Percentiles rank a stretch among this genome's conserved stretches.
Conservation (phyloP, 2,888 invertebrate species). For the Cosmia trapezina region DNA sequence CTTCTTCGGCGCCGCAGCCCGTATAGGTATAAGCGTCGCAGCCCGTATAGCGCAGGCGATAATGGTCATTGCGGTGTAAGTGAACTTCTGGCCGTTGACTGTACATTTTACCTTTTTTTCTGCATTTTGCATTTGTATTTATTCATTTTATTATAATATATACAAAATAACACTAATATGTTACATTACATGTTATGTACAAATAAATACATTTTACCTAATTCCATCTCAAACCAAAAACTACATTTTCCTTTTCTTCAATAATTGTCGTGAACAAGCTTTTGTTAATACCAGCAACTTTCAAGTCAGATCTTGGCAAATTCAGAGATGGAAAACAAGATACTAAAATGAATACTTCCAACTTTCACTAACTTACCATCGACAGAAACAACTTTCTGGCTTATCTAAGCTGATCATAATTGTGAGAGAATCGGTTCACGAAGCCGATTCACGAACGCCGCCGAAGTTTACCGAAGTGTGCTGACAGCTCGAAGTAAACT, state of each 20-base stretch:
- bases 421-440: slow-evolving; percentile 46
- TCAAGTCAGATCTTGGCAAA: slow-evolving; percentile 29
- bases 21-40: too few relatives aligned
- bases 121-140: too few relatives aligned
- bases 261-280: background rate
- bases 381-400: slow-evolving; percentile 33
- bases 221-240: background rate
- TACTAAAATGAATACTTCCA: slow-evolving; percentile 14
- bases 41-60: too few relatives aligned
- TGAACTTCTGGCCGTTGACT: too few relatives aligned
- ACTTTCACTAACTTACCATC: slow-evolving; percentile 10
- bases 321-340: slow-evolving; percentile 9
- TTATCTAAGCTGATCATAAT: slow-evolving; percentile 45
- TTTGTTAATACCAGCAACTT: background rate
- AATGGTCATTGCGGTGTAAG: too few relatives aligned
- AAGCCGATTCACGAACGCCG: slow-evolving; percentile 37
- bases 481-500: slow-evolving; percentile 15
- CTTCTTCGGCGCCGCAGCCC: too few relatives aligned
- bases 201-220: too few relatives aligned
- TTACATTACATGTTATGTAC: too few relatives aligned
- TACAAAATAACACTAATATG: too few relatives aligned
- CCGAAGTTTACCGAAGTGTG: slow-evolving; percentile 33
- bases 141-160: too few relatives aligned
- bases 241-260: background rate
- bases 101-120: too few relatives aligned